Percentiles rank a stretch among this genome's conserved stretches.
These are phyloP conservation scores for Trachops cirrhosus DNA, from an alignment of 2,797 vertebrate genomes.

Conservation along the genomic window DNA sequence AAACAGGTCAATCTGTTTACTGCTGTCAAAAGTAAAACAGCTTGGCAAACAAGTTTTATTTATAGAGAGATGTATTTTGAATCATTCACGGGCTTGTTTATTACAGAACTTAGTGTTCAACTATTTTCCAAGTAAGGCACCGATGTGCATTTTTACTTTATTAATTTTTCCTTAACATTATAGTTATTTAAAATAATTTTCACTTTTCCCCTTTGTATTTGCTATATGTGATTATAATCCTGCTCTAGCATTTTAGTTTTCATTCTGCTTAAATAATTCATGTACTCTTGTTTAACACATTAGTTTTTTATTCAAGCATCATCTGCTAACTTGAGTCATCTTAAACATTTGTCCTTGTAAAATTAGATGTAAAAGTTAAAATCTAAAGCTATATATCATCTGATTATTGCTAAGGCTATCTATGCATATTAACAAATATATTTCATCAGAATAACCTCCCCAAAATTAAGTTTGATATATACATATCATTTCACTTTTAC, in stretches of 20 bases:
- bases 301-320: background rate
- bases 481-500: background rate
- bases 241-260: background rate
- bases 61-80: background rate
- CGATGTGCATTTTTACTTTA: background rate
- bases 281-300: background rate
- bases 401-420: background rate
- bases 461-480: conserved; percentile 11
- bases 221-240: background rate
- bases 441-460: background rate
- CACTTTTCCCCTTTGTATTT: background rate
- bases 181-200: conserved; percentile 20
- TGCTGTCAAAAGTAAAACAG: background rate
- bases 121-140: background rate
- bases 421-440: background rate
- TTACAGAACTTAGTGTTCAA: background rate
- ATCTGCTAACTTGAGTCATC: background rate
- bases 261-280: background rate
- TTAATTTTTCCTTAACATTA: background rate
- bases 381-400: background rate
- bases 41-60: background rate
- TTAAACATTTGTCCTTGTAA: background rate
- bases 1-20: background rate
- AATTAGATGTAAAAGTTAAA: background rate
- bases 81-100: background rate